Base-by-base conservation (phyloP, 2,888 invertebrate genomes). In the Stegana nigrithorax region DNA sequence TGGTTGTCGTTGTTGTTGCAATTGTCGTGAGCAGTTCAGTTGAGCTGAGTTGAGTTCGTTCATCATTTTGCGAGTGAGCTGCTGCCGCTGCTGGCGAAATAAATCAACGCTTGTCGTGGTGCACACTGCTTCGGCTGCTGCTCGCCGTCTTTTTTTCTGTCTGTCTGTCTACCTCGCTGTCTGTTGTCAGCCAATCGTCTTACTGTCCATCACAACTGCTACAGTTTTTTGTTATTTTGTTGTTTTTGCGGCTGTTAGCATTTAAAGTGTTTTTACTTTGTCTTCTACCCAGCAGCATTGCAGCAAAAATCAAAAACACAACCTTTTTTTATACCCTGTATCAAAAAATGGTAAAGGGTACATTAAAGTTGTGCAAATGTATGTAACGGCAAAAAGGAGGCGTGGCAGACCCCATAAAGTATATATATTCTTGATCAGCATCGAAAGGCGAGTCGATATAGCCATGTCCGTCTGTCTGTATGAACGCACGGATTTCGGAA, bases 21-120 rank as follows among this genome's bases (percentile, higher is more conserved):
- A 67, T 63, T 67, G 69, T 73, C 67, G 66, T 59, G n/a, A n/a
- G n/a, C n/a, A n/a, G n/a, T n/a, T n/a, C n/a, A n/a, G n/a, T n/a
- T n/a, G n/a, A n/a, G 58, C 23, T n/a, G 27, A 26, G 47, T 25
- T 2, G 39, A 73, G 78, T 72, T 76, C 77, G 74, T 78, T 70
- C 74, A 71, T 78, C 75, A 75, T 78, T 69, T 64, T 70, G 14
- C 25, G 71, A 72, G n/a, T n/a, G n/a, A n/a, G n/a, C n/a, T n/a
- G n/a, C n/a, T n/a, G n/a, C n/a, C n/a, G n/a, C 79, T 75, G 77
- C 77, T 71, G 71, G 79, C 75, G 57, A 75, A 71, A 75, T 75
- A 75, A 75, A 75, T 75, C 75, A 75, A 67, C 74, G 79, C 79
- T 78, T 75, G 79, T 75, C 79, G 69, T 45, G 56, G 68, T 63